A percentile compares a stretch with the other conserved stretches of the same genome.
Evolutionary conservation across 2,113 vertebrate species (phyloP).

Genomic region (Danionella cerebrum): DNA sequence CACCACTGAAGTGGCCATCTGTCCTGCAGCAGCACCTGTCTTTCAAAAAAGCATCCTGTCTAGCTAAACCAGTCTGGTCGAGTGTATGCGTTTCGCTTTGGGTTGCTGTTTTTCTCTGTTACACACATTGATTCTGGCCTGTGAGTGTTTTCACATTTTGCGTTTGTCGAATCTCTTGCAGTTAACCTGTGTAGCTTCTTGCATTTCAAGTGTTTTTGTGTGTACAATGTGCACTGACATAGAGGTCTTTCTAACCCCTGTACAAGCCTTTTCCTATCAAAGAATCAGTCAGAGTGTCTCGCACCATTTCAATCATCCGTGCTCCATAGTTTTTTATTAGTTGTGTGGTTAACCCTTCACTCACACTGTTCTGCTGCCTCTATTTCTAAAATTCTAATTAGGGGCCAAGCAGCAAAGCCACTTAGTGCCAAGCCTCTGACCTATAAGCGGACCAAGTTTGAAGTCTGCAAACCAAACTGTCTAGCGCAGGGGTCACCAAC

Average conservation of each 20-base stretch:
- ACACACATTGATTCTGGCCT: constrained; percentile 12
- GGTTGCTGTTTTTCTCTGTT: constrained; percentile 14
- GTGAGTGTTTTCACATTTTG: constrained; percentile 25
- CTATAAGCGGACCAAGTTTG: no score
- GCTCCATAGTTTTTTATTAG: constrained; percentile 27
- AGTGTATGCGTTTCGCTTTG: constrained; percentile 19
- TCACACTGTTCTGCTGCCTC: constrained; percentile 31
- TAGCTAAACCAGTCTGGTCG: constrained; percentile 7
- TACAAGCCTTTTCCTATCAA: neutral
- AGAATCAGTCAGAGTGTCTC: constrained; percentile 19
- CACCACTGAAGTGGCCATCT: neutral
- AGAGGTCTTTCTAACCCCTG: constrained; percentile 16
- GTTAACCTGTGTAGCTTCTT: neutral
- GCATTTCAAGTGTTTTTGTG: constrained; percentile 2
- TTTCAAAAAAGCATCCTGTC: constrained; percentile 16
- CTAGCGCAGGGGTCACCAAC: no score
- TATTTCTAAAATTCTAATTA: constrained; percentile 24
- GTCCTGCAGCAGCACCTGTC: neutral
- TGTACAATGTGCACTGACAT: constrained; percentile 39
- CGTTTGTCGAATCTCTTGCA: constrained; percentile 18
- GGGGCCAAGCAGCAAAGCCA: no score
- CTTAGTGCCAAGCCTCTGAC: no score
- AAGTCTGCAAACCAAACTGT: no score
- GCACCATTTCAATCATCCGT: constrained; percentile 32
- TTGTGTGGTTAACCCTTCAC: constrained; percentile 19